Evolutionary conservation across 2,113 vertebrate genomes (phyloP).

Genomic region (Plectropomus leopardus): DNA sequence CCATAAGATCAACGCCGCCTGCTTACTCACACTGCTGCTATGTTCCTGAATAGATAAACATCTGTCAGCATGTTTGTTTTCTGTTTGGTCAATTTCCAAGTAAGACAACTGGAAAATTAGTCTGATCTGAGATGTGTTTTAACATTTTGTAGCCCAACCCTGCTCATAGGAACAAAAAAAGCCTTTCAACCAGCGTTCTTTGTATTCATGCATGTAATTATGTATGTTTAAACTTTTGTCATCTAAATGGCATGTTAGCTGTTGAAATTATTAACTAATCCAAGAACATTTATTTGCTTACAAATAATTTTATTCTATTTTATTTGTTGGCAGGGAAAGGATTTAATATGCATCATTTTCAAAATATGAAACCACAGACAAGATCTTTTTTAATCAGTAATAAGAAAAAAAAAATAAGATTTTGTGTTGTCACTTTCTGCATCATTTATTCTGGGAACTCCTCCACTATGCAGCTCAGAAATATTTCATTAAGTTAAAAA

Average conservation of each 20-base stretch:
- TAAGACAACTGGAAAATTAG: neutral
- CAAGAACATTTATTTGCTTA: neutral
- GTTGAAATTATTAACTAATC: neutral
- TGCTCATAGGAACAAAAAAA: too few species aligned
- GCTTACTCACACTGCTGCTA: neutral
- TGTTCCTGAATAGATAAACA: conserved; percentile 6
- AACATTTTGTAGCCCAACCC: neutral
- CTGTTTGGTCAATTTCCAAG: neutral
- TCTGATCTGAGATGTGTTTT: neutral
- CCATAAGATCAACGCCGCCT: neutral
- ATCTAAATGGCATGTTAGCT: neutral
- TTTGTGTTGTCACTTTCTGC: neutral
- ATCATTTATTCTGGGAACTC: neutral
- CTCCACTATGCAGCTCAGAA: neutral
- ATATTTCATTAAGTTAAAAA: neutral
- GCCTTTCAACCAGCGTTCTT: neutral
- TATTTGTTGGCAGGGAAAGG: neutral
- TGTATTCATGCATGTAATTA: neutral
- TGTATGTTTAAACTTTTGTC: neutral
- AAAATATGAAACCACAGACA: neutral
- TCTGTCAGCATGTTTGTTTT: conserved; percentile 2
- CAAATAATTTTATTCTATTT: neutral
- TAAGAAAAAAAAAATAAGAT: neutral
- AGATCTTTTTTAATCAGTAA: neutral
- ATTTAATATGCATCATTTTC: neutral